Percentiles rank a stretch among this genome's conserved stretches.
phyloP scores from a whole-genome alignment of 2,797 vertebrate genomes.

The Acanthurus leucopareius region DNA sequence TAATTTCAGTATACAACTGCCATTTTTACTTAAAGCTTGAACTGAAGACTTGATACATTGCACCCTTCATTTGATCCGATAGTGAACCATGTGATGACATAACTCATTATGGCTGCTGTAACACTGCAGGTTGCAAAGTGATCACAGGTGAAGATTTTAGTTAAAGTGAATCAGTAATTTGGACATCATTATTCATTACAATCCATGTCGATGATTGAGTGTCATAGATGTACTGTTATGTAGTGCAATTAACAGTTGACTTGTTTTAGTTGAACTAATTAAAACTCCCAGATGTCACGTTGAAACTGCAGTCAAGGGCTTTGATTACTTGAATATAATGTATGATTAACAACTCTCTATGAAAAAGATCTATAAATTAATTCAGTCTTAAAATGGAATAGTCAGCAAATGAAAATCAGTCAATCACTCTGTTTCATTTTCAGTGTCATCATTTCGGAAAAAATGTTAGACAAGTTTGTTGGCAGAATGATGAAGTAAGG shows the following conservation, averaged over 20 bases:
- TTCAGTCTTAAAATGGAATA: no score
- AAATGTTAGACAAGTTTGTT: neutral
- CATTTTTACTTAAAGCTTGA: neutral
- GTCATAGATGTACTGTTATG: neutral
- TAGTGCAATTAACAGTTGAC: neutral
- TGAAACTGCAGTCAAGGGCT: neutral
- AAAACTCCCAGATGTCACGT: neutral
- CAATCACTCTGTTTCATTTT: neutral
- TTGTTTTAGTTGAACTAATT: neutral
- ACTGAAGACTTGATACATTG: neutral
- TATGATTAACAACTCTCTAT: neutral
- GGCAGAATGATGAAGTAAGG: no score
- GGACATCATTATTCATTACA: neutral
- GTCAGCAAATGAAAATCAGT: no score
- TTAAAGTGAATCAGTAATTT: neutral
- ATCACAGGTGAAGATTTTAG: conserved; percentile 8
- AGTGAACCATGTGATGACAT: conserved; percentile 32
- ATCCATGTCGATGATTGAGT: conserved; percentile 1
- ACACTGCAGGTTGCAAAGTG: conserved; percentile 2
- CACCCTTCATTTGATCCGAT: neutral
- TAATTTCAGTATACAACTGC: neutral
- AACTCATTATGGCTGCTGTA: neutral
- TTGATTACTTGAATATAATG: neutral
- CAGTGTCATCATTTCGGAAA: neutral
- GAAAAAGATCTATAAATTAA: neutral